These are phyloP conservation scores for Aviceda subcristata DNA, from an alignment of 2,113 vertebrate species.

Conservation along the genomic window DNA sequence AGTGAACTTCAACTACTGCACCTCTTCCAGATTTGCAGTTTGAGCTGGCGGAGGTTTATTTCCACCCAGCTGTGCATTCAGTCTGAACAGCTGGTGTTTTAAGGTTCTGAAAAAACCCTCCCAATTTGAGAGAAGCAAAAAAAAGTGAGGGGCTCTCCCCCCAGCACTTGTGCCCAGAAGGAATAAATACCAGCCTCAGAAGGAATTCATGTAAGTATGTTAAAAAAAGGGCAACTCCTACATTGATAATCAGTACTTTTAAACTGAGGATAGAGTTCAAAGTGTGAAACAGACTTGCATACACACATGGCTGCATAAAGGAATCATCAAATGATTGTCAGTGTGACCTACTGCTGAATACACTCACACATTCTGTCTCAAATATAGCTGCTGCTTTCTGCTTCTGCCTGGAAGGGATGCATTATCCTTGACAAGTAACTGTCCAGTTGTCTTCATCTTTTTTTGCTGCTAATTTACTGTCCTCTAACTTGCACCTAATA, in stretches of 20 bases:
- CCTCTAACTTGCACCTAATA: neutral
- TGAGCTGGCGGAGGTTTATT: neutral
- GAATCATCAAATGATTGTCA: fast-evolving
- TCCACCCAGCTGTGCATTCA: neutral
- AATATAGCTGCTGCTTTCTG: neutral
- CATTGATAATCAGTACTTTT: neutral
- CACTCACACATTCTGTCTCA: neutral
- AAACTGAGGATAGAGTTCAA: neutral
- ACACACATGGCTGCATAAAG: fast-evolving
- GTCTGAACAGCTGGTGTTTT: neutral
- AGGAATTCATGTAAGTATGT: fast-evolving
- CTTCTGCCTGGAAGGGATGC: neutral
- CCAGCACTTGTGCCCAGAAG: neutral
- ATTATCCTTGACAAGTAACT: neutral
- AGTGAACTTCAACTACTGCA: neutral
- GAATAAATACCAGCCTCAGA: neutral
- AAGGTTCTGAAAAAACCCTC: neutral
- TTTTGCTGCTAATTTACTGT: neutral
- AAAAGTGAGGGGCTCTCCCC: neutral
- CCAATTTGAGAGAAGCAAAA: neutral
- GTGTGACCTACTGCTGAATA: neutral
- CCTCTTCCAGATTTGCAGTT: neutral
- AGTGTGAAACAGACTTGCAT: neutral
- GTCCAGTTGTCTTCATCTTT: neutral
- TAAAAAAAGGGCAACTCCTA: neutral